phyloP scores from a whole-genome alignment of 2,113 vertebrate genomes.

The Antidorcas marsupialis region DNA sequence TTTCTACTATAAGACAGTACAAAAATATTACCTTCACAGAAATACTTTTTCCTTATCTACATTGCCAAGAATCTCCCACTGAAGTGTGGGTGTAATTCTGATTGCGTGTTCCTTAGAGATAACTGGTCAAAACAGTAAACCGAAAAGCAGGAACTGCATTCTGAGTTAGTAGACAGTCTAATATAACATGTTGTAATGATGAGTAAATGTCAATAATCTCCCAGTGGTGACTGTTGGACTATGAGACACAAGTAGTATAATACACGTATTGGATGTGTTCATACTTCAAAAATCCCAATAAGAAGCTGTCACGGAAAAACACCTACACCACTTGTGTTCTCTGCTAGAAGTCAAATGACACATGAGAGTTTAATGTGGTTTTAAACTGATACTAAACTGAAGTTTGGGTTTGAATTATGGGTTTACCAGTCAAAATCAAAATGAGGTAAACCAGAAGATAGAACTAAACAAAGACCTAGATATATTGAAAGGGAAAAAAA shows the following conservation, averaged over 20 bases:
- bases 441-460: slow-evolving; percentile 26
- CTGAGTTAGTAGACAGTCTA: background rate
- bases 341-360: slow-evolving; percentile 21
- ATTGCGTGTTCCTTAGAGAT: background rate
- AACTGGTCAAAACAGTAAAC: background rate
- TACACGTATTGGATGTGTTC: background rate
- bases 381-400: slow-evolving; percentile 40
- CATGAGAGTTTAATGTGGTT: slow-evolving; percentile 14
- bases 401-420: slow-evolving; percentile 13
- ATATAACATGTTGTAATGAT: background rate
- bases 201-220: background rate
- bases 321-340: background rate
- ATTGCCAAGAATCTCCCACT: background rate
- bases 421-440: slow-evolving; percentile 56
- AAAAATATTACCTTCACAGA: background rate
- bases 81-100: background rate
- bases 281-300: background rate
- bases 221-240: background rate
- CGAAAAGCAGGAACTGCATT: background rate
- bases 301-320: background rate
- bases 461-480: slow-evolving; percentile 12
- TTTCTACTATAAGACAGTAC: background rate
- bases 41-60: background rate
- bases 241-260: background rate
- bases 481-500: background rate